phyloP scores from a whole-genome alignment of 2,113 vertebrate species.

The Rhinolophus sinicus region DNA sequence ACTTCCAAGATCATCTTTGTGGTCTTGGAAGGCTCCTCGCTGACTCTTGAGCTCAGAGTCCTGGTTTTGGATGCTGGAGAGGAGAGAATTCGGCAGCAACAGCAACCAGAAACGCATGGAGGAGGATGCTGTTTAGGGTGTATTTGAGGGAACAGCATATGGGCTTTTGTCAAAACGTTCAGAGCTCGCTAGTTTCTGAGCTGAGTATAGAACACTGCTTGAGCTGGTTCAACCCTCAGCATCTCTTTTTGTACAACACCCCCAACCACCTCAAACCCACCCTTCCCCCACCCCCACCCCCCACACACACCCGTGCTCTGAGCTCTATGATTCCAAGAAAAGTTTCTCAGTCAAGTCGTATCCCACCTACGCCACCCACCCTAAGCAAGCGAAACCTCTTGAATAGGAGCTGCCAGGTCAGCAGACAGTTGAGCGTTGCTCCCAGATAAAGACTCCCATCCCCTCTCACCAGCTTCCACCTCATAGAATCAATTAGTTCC shows the following conservation, averaged over 20 bases:
- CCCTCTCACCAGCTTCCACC: constrained; percentile 16
- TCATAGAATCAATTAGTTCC: constrained; percentile 41
- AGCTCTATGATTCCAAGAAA: constrained; percentile 47
- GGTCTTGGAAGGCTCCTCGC: background rate
- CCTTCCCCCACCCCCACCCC: background rate
- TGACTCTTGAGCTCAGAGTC: constrained; percentile 48
- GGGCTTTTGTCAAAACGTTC: constrained; percentile 69
- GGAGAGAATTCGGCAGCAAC: constrained; percentile 27
- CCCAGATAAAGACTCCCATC: background rate
- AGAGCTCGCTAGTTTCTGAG: constrained; percentile 62
- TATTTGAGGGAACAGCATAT: constrained; percentile 74
- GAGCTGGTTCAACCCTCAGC: background rate
- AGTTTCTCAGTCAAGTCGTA: constrained; percentile 67
- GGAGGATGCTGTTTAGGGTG: constrained; percentile 61
- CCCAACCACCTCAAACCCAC: background rate
- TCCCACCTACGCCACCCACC: constrained; percentile 16
- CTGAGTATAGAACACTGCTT: constrained; percentile 30
- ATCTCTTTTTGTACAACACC: background rate
- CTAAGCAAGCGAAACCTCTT: background rate
- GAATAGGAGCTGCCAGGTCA: background rate
- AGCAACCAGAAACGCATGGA: constrained; percentile 16
- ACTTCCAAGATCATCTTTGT: background rate
- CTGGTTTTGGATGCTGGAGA: constrained; percentile 28
- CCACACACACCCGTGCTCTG: background rate
- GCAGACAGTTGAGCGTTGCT: background rate